These are phyloP conservation scores for Apodemus sylvaticus DNA, from an alignment of 2,113 vertebrate species.

Conservation along the genomic window DNA sequence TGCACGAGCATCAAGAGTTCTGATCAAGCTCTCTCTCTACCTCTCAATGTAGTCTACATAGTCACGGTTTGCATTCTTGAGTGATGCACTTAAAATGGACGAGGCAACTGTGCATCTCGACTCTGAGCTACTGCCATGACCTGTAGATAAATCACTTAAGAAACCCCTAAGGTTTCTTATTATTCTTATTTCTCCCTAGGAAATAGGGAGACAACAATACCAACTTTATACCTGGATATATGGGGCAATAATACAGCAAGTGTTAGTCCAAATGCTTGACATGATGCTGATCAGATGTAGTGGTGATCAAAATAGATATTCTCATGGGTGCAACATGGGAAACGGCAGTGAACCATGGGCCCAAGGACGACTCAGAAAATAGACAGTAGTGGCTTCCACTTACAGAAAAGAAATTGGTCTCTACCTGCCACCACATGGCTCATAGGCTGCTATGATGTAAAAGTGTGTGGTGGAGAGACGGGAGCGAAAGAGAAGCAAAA, in stretches of 20 bases:
- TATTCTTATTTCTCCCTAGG: too few relatives aligned
- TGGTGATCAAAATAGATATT: fast-evolving
- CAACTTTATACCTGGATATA: not conserved
- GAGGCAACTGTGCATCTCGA: not conserved
- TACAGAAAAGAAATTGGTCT: not conserved
- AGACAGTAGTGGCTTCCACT: not conserved
- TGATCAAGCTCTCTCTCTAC: not conserved
- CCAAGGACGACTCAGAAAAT: not conserved
- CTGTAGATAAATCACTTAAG: not conserved
- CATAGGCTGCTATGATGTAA: fast-evolving
- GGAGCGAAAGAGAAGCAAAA: not conserved
- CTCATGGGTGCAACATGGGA: not conserved
- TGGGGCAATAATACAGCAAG: not conserved
- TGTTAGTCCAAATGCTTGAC: not conserved
- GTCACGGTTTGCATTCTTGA: not conserved
- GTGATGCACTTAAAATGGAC: not conserved
- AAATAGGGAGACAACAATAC: not conserved
- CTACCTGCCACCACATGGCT: not conserved
- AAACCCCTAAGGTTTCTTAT: not conserved
- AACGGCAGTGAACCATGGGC: not conserved
- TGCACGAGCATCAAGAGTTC: not conserved
- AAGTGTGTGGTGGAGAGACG: not conserved
- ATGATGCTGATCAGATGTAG: not conserved
- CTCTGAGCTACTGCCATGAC: not conserved
- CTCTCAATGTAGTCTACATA: not conserved